These are phyloP conservation scores for Anguilla marmorata DNA, from an alignment of 2,797 vertebrate genomes.

Conservation along the genomic window DNA sequence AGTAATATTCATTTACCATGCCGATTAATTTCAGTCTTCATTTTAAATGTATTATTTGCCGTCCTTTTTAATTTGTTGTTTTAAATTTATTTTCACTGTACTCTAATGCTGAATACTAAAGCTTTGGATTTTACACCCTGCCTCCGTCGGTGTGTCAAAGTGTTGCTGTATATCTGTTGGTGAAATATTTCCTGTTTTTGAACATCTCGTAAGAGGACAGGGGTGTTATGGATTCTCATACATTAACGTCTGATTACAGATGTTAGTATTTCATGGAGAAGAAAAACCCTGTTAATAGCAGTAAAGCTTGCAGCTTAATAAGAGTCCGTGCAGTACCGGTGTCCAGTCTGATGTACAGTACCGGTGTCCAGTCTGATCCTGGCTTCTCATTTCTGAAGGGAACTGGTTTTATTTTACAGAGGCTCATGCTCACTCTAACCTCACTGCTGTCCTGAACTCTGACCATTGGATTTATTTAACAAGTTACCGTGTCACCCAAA, in stretches of 20 bases:
- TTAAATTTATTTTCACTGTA: neutral
- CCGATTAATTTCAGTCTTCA: neutral
- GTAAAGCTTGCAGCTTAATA: neutral
- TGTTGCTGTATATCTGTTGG: neutral
- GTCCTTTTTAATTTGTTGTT: constrained; percentile 36
- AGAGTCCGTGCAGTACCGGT: neutral
- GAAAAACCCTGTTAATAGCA: neutral
- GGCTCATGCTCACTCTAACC: neutral
- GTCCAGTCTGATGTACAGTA: neutral
- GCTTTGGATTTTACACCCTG: constrained; percentile 4
- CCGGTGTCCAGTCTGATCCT: neutral
- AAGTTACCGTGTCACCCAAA: too few relatives aligned
- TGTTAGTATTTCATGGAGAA: neutral
- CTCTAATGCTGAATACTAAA: neutral
- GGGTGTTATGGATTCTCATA: neutral
- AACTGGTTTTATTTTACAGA: neutral
- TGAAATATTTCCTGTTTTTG: neutral
- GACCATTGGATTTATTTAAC: neutral
- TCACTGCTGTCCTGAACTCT: neutral
- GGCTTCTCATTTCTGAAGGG: neutral
- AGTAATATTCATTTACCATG: constrained; percentile 9
- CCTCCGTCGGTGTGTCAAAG: neutral
- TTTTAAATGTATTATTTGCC: constrained; percentile 44
- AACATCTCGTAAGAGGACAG: neutral
- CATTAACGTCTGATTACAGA: neutral